Conservation (phyloP, 2,113 vertebrate species). For the Callopanchax toddi region DNA sequence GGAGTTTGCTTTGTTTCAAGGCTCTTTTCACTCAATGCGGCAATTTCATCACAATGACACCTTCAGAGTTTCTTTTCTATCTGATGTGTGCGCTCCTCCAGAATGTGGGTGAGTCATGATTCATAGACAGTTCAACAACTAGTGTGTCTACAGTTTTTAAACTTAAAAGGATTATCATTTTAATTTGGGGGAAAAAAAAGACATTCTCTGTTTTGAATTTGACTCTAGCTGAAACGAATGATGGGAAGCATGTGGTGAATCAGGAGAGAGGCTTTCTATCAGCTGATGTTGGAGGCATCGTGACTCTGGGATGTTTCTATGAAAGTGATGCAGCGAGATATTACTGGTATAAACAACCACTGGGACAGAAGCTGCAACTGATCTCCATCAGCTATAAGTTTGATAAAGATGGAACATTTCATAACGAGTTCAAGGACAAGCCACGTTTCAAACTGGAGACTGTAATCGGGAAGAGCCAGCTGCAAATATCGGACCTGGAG, state of each 20-base stretch:
- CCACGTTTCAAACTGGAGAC: constrained; percentile 25
- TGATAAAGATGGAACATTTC: fast-evolving
- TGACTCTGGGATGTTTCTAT: constrained; percentile 37
- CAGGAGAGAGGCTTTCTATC: constrained; percentile 14
- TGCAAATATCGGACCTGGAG: constrained; percentile 27
- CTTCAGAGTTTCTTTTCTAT: background rate
- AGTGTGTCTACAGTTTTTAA: background rate
- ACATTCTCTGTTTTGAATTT: background rate
- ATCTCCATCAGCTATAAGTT: constrained; percentile 31
- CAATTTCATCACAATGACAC: constrained; percentile 20
- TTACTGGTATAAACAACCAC: constrained; percentile 60
- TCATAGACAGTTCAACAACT: background rate
- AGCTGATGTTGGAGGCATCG: constrained; percentile 6
- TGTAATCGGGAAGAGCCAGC: background rate
- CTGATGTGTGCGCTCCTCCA: constrained; percentile 7
- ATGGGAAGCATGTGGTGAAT: background rate
- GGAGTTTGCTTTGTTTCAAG: background rate
- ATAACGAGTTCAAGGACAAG: constrained; percentile 31
- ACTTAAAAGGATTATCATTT: too few species aligned
- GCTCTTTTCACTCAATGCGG: constrained; percentile 18
- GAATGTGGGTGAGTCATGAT: constrained; percentile 26
- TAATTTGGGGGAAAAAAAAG: too few species aligned
- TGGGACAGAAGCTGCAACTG: constrained; percentile 36
- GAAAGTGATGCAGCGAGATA: background rate
- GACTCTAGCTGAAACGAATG: background rate